phyloP scores from a whole-genome alignment of 2,113 vertebrate genomes.

The Callipepla squamata region DNA sequence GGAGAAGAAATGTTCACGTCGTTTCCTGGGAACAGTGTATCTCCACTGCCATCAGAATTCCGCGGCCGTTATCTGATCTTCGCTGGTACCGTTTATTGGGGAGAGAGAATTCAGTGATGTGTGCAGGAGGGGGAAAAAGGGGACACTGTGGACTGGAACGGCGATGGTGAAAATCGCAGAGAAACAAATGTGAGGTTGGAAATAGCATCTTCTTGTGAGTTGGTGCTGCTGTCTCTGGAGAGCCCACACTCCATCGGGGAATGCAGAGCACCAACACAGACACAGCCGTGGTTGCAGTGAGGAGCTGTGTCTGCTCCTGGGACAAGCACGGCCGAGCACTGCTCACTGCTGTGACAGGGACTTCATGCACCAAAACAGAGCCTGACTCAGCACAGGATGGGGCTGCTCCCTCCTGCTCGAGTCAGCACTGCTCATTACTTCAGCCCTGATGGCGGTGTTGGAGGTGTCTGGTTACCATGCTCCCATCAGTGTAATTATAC shows the following conservation, averaged over 20 bases:
- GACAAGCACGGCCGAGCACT: rapidly evolving
- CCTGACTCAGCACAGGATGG: neutral
- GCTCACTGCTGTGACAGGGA: neutral
- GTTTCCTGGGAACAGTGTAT: neutral
- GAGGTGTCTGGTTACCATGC: neutral
- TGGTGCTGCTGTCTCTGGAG: neutral
- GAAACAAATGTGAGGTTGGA: neutral
- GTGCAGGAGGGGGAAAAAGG: neutral
- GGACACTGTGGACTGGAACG: neutral
- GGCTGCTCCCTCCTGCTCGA: neutral
- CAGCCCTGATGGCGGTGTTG: neutral
- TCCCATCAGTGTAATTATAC: neutral
- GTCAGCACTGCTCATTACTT: neutral
- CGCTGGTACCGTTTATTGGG: neutral
- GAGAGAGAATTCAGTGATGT: neutral
- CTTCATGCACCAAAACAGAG: neutral
- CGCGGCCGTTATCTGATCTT: neutral
- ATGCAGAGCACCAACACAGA: neutral
- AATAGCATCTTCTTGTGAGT: neutral
- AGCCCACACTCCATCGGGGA: neutral
- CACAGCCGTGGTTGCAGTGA: neutral
- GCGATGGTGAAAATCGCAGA: neutral
- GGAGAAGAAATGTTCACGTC: neutral
- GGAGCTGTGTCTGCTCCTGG: neutral
- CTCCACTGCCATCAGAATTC: neutral